These are phyloP conservation scores for Pantherophis alleghaniensis DNA, from an alignment of 2,797 vertebrate genomes.

Conservation along the genomic window DNA sequence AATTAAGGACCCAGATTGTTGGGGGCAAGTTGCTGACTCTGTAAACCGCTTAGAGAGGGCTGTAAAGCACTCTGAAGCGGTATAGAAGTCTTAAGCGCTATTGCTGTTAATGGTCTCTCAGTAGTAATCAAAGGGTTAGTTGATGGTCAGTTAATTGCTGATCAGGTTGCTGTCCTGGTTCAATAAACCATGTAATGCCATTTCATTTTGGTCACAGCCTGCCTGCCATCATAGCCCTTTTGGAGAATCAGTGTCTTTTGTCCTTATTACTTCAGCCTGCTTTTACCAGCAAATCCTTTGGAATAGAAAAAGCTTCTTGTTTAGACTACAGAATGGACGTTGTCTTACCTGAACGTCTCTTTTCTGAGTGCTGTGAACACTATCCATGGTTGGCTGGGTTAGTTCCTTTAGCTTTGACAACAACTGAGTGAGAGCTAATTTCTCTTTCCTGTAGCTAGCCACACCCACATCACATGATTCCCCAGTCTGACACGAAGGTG, in stretches of 20 bases:
- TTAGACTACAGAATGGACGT: background rate
- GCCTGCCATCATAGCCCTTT: background rate
- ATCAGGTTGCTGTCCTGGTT: background rate
- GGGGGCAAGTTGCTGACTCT: background rate
- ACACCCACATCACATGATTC: too few species aligned
- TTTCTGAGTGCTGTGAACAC: too few species aligned
- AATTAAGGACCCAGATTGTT: background rate
- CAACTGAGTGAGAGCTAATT: too few species aligned
- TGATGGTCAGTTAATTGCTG: background rate
- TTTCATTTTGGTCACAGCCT: background rate
- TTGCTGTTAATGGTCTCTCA: background rate
- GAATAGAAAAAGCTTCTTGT: too few species aligned
- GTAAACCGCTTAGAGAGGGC: too few species aligned
- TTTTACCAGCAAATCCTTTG: background rate
- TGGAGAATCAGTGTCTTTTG: background rate
- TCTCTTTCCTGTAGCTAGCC: too few species aligned
- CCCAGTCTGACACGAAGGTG: too few species aligned
- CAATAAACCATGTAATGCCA: background rate
- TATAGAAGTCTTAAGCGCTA: background rate
- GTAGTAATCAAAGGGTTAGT: background rate
- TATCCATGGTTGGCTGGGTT: too few species aligned
- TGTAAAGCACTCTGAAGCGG: too few species aligned
- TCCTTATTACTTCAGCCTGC: background rate
- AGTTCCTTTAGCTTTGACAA: too few species aligned
- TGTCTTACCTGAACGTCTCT: too few species aligned